Conservation (phyloP, 2,113 vertebrate species). For the Dromas ardeola region DNA sequence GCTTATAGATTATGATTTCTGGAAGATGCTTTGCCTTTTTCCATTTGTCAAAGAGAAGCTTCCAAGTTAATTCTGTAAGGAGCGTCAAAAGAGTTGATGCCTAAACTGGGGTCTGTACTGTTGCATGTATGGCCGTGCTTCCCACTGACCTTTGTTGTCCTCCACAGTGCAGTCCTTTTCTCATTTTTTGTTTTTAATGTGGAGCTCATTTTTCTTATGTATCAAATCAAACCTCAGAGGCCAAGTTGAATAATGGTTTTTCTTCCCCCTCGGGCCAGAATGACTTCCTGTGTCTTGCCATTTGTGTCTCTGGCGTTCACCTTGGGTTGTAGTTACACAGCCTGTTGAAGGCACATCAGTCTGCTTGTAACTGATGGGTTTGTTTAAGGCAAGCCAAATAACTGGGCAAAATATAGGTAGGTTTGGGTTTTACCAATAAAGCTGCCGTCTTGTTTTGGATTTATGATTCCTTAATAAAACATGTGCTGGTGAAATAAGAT, state of each 20-base stretch:
- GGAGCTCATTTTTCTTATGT: neutral
- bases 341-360: neutral
- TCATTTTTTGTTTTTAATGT: neutral
- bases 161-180: neutral
- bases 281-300: neutral
- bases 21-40: neutral
- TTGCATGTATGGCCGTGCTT: neutral
- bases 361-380: neutral
- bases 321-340: neutral
- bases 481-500: neutral
- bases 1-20: neutral
- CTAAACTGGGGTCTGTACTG: neutral
- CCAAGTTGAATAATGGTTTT: neutral
- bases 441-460: neutral
- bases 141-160: neutral
- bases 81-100: neutral
- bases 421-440: neutral
- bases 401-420: neutral
- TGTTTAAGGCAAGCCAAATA: neutral
- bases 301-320: neutral
- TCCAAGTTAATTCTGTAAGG: neutral
- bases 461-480: neutral
- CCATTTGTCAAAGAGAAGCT: neutral
- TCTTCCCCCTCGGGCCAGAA: neutral
- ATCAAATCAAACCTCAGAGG: neutral